These are phyloP conservation scores for Pogoniulus pusillus DNA, from an alignment of 2,797 vertebrate genomes.

Conservation along the genomic window DNA sequence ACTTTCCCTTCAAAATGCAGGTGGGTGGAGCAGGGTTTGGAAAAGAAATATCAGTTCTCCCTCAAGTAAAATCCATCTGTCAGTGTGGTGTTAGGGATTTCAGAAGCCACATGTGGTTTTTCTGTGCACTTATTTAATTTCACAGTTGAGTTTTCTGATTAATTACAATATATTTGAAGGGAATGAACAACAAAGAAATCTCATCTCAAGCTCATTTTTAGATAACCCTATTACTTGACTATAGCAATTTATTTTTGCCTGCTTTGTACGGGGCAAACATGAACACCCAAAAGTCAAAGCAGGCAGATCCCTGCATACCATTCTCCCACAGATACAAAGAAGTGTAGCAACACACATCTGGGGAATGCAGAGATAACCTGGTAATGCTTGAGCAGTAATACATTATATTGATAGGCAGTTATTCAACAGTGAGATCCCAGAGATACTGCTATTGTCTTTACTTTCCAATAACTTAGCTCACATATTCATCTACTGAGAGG, in stretches of 20 bases:
- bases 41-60: not conserved
- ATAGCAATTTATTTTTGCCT: not conserved
- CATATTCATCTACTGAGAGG: not conserved
- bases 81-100: not conserved
- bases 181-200: not conserved
- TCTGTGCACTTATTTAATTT: not conserved
- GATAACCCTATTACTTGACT: not conserved
- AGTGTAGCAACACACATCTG: not conserved
- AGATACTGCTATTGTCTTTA: not conserved
- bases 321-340: not conserved
- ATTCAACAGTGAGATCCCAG: not conserved
- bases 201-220: not conserved
- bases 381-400: not conserved
- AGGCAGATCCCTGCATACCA: not conserved
- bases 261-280: fast-evolving
- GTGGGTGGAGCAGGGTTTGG: not conserved
- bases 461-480: slow-evolving; percentile 12
- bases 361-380: not conserved
- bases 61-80: not conserved
- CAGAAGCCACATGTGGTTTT: not conserved
- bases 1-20: not conserved
- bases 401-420: not conserved
- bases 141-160: not conserved
- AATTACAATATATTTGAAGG: not conserved
- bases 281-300: not conserved